Evolutionary conservation across 2,888 invertebrate species (phyloP), one percentile per base, ranked within the genome.

Genomic region (Pardosa pseudoannulata): DNA sequence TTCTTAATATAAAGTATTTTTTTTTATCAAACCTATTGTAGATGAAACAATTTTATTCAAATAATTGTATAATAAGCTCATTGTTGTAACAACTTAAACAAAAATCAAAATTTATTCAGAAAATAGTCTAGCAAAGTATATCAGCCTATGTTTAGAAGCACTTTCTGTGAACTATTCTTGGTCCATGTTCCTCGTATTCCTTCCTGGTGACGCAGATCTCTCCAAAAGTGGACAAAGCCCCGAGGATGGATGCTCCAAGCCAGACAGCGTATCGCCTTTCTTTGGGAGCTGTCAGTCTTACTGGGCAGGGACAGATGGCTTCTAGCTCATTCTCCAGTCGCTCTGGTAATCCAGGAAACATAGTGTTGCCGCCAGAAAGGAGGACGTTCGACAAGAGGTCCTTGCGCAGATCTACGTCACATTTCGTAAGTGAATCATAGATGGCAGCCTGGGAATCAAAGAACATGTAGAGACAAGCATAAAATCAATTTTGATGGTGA

Each of bases 371-470:
- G 11, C 91, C 91, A 11, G 91, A 89, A 0, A 89, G 36, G 27
- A 90, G 89, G 64, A 89, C 90, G 88, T 91, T 91, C 70, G 89
- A 89, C 87, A 90, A 90, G 67, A 91, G 87, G 88, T 91, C 90
- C 79, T 89, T 90, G 39, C 90, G 81, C 79, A 90, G 89, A 86
- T 90, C 90, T 39, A 90, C 90, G 86, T 92, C 91, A 87, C 91
- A 91, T 89, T 90, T 91, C 90, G 91, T 91, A 88, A 91, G 91
- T 82, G 91, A 90, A 89, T 91, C 90, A 88, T 90, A 90, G 1
- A 90, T 88, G 31, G 90, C 89, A 73, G 90, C 90, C 83, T 85
- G 9, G 36, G 9, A 5, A 9, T 9, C 5, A 9, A 36, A 36
- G 36, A 36, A 36, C n/a, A n/a, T n/a, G n/a, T n/a, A n/a, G n/a